phyloP scores from a whole-genome alignment of 2,888 invertebrate genomes.

The Adineta ricciae region DNA sequence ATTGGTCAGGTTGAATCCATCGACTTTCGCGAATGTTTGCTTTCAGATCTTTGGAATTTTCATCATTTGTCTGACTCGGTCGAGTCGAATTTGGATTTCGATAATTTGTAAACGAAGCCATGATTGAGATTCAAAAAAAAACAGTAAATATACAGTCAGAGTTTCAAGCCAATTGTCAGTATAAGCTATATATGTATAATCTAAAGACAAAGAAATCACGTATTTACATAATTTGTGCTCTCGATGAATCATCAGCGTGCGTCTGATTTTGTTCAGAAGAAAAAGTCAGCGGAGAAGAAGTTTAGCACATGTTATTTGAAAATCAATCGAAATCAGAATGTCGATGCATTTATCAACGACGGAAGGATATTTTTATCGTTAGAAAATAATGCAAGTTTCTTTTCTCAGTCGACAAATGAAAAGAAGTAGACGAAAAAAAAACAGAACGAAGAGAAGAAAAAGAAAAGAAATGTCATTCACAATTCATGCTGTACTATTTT shows the following conservation, averaged over 20 bases:
- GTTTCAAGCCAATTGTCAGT: too few species aligned
- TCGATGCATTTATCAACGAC: too few species aligned
- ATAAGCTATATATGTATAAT: background rate
- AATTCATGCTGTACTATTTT: background rate
- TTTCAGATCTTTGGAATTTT: background rate
- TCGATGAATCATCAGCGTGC: too few species aligned
- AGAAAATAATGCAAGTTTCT: too few species aligned
- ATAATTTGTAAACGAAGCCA: background rate
- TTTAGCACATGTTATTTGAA: too few species aligned
- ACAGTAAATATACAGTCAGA: background rate
- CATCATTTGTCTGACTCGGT: background rate
- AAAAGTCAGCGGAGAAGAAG: too few species aligned
- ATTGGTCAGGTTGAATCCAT: background rate
- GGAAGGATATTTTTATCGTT: background rate
- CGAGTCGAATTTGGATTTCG: background rate
- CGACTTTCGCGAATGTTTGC: conserved; percentile 9
- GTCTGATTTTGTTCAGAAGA: too few species aligned
- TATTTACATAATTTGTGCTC: too few species aligned
- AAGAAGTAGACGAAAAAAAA: too few species aligned
- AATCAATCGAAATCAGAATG: too few species aligned
- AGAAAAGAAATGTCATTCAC: background rate
- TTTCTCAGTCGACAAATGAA: too few species aligned
- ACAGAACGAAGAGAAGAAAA: background rate
- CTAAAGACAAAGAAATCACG: too few species aligned
- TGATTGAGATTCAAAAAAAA: background rate